A percentile compares a stretch with the other conserved stretches of the same genome.
Evolutionary conservation across 1,140 invertebrate species (phyloP).

Genomic region (Gryon sp.): DNA sequence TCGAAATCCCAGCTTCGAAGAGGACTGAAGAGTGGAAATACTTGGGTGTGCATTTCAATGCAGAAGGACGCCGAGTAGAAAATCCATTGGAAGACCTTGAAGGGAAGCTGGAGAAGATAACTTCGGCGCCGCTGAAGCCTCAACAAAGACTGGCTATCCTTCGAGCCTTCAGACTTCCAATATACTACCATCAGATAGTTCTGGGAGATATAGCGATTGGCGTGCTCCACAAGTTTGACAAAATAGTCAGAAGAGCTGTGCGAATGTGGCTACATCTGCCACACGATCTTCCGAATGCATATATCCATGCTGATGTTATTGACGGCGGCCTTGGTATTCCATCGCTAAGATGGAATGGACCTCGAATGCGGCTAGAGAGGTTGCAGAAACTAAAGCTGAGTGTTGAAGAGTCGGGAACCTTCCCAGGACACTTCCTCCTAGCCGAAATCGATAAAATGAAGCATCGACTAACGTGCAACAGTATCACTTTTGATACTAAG

Average conservation of each 20-base stretch:
- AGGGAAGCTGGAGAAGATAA: not conserved
- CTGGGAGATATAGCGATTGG: not conserved
- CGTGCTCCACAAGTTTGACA: not conserved
- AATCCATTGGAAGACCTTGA: not conserved
- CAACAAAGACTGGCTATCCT: not conserved
- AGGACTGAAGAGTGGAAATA: not conserved
- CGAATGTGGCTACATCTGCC: no score
- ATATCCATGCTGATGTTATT: conserved; percentile 63
- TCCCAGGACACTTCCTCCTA: not conserved
- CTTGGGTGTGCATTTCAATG: not conserved
- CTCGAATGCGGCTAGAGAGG: not conserved
- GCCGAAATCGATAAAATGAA: not conserved
- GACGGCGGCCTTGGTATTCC: conserved; percentile 67
- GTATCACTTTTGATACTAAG: no score
- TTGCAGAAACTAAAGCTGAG: not conserved
- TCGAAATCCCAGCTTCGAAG: not conserved
- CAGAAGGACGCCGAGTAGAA: not conserved
- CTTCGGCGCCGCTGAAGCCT: not conserved
- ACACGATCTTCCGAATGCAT: conserved; percentile 61
- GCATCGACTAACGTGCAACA: not conserved
- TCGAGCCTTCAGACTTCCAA: not conserved
- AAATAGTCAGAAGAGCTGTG: not conserved
- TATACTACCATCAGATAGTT: not conserved
- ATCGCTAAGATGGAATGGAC: conserved; percentile 5
- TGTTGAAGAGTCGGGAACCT: not conserved